Conservation (phyloP, 2,797 vertebrate species). For the Salarias fasciatus region DNA sequence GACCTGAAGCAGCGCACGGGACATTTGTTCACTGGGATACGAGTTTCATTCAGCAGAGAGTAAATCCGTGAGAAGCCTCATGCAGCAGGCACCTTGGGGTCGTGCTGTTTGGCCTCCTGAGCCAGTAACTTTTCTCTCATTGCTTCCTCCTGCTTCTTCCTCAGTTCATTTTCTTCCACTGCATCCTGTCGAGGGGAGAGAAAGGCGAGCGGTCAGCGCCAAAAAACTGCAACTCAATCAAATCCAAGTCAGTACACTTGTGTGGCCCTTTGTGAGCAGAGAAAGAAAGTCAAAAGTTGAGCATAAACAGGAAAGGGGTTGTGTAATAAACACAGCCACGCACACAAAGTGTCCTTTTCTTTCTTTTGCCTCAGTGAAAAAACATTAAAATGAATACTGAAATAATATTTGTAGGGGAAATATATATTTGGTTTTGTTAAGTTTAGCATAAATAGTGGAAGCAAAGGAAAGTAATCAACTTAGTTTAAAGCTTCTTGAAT, state of each 20-base stretch:
- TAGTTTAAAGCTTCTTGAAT: neutral
- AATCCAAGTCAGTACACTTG: constrained; percentile 22
- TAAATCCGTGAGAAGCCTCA: constrained; percentile 29
- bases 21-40: constrained; percentile 22
- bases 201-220: constrained; percentile 21
- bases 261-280: constrained; percentile 7
- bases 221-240: constrained; percentile 25
- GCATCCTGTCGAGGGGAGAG: constrained; percentile 86
- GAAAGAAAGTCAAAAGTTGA: constrained; percentile 36
- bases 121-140: constrained; percentile 94
- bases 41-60: constrained; percentile 47
- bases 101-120: constrained; percentile 92
- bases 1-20: constrained; percentile 65
- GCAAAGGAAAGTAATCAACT: neutral
- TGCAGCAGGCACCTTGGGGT: constrained; percentile 80
- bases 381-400: neutral
- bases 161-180: constrained; percentile 90
- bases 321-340: constrained; percentile 27
- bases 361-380: neutral
- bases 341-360: constrained; percentile 4
- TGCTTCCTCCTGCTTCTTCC: constrained; percentile 95
- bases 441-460: neutral
- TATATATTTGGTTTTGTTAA: neutral
- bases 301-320: constrained; percentile 29
- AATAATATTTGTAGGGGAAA: no score